Evolutionary conservation across 2,888 invertebrate species (phyloP), one percentile per base, ranked within the genome.

Genomic region (Belgica antarctica): DNA sequence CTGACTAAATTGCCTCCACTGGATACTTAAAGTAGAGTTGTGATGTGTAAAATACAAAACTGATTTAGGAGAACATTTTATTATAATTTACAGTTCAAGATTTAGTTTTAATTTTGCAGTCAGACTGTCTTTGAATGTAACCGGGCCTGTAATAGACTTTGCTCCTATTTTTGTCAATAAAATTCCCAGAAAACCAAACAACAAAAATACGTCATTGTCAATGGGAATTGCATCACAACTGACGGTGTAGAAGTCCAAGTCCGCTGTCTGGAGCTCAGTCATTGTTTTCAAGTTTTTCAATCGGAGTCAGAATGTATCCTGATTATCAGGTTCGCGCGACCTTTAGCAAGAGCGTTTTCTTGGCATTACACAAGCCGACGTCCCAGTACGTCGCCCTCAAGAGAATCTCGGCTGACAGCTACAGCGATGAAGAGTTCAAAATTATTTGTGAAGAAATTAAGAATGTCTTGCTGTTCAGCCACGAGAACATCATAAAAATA

Each of bases 401-500:
- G 76, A 86, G 88, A 75, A 89, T 88, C 78, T 86, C 88, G 75
- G 84, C 91, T 77, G 91, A 92, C 75, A 86, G 85, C 76, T 84
- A 85, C 17, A 86, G 84, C 74, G 83, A 84, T 62, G 86, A 88
- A 74, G 84, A 84, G 5, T n/a, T 62, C 28, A 47, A 28, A 8
- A 10, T 24, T 7, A 70, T 88, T 71, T 84, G 90, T 85, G 85
- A 89, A 80, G 94, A 95, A 81, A 88, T 94, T 71, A 81, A 87
- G 62, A 83, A 89, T 70, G 88, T 89, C 72, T 85, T 88, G 72
- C 90, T 91, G 76, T 81, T 94, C 17, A 86, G 87, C 73, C 94
- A 94, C 79, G 84, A 86, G 2, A 90, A 92, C 78, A 85, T 95
- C 69, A 82, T 93, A 52, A 86, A 87, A 25, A 89, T 89, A 76